Base-by-base conservation (phyloP, 2,888 invertebrate genomes). In the Chymomyza procnemis region DNA sequence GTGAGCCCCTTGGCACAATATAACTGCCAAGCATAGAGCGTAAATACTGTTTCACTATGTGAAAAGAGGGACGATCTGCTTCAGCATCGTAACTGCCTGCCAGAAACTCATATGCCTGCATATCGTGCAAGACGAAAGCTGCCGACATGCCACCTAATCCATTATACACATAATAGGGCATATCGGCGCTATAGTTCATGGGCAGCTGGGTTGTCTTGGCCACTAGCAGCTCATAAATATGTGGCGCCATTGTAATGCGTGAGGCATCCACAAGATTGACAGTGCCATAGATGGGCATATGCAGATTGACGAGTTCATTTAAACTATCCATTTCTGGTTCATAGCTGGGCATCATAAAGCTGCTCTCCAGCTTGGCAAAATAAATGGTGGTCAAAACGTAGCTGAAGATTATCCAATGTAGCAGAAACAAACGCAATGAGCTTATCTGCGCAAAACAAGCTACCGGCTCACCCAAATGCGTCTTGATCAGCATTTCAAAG, bases 291-390 rank as follows among this genome's bases (percentile, higher is more conserved):
- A 89, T 74, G 1, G 79, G 78, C 3, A 79, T 50, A 2, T 75
- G 63, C 9, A 82, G 55, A 3, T 73, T 64, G 0, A 57, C 3
- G 0, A 89, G 41, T 3, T 80, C 87, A 1, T 75, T 70, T n/a
- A 90, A 63, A 1, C 63, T 74, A 54, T 90, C 81, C n/a, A 90
- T 57, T 34, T 90, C 88, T 2, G 73, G 48, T 57, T 88, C 87
- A 60, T 82, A 90, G n/a, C 72, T 74, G 0, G 90, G 89, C 12
- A 84, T 81, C 0, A 90, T 86, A 50, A 90, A 89, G 9, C 79
- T 84, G 52, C 90, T 90, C 55, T 89, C 90, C 61, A 90, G 66
- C 58, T 90, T 90, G 21, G 89, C 90, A 34, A 90, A 85, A 61
- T 89, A 90, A 19, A 90, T 80, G 30, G 73, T 79, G 2, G 87